Percentiles rank a stretch among this genome's conserved stretches.
Conservation (phyloP, 2,113 vertebrate species). For the Steatornis caripensis region DNA sequence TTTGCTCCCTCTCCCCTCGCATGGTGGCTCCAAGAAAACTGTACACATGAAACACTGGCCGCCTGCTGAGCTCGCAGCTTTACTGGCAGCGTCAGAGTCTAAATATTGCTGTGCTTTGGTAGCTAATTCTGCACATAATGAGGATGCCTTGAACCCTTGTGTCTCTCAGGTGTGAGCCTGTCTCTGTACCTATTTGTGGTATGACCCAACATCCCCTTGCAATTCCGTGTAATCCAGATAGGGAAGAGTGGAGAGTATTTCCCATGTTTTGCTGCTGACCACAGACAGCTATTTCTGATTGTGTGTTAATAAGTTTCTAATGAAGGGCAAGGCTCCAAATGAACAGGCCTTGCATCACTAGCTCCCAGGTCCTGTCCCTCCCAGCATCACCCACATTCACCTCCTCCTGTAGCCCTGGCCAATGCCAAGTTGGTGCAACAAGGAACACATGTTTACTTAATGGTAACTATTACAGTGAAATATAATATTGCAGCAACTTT, state of each 20-base stretch:
- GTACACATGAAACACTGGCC: neutral
- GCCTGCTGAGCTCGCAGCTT: neutral
- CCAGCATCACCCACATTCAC: neutral
- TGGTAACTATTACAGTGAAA: neutral
- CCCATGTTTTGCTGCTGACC: neutral
- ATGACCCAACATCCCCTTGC: neutral
- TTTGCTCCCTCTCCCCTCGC: neutral
- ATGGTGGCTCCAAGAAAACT: accelerated
- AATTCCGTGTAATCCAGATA: neutral
- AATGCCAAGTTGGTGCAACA: neutral
- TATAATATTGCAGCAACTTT: neutral
- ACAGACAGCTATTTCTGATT: neutral
- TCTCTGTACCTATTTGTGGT: neutral
- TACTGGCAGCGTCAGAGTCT: neutral
- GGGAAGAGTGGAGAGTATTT: neutral
- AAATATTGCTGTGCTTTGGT: neutral
- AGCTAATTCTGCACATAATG: neutral
- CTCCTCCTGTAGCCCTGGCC: neutral
- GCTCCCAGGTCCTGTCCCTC: neutral
- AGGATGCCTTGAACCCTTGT: neutral
- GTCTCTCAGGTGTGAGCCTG: neutral
- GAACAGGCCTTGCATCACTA: neutral
- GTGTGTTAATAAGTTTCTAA: neutral
- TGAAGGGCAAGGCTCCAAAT: neutral
- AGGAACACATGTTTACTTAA: neutral